A percentile compares a stretch with the other conserved stretches of the same genome.
phyloP scores from a whole-genome alignment of 23 tunicate species.

The Botrylloides violaceus region DNA sequence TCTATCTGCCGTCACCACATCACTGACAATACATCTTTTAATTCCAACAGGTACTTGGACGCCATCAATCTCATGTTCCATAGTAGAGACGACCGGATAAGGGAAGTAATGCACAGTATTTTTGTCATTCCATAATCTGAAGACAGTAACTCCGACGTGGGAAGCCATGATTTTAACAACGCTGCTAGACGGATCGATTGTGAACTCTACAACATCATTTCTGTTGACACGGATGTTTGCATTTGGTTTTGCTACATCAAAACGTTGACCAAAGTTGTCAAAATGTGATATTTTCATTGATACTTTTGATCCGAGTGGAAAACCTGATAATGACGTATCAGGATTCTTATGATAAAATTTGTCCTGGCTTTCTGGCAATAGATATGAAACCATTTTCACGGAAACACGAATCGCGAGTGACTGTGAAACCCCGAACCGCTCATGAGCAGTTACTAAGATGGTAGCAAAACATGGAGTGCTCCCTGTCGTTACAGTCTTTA shows the following conservation, averaged over 20 bases:
- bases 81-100: background rate
- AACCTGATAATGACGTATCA: slow-evolving; percentile 15
- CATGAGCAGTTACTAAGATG: slow-evolving; percentile 54
- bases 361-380: slow-evolving; percentile 33
- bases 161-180: background rate
- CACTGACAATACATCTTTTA: slow-evolving; percentile 11
- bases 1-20: background rate
- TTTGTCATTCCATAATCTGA: slow-evolving; percentile 9
- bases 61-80: background rate
- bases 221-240: slow-evolving; percentile 33
- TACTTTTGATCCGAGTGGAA: slow-evolving; percentile 48
- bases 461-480: slow-evolving; percentile 56
- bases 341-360: slow-evolving; percentile 36
- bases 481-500: slow-evolving; percentile 29
- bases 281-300: slow-evolving; percentile 54
- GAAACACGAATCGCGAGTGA: slow-evolving; percentile 52
- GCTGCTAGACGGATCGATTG: background rate
- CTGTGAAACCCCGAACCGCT: slow-evolving; percentile 59
- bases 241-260: slow-evolving; percentile 45
- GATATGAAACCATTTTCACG: slow-evolving; percentile 56
- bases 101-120: slow-evolving; percentile 3
- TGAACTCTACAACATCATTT: slow-evolving; percentile 22
- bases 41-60: background rate
- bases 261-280: slow-evolving; percentile 49
- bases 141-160: slow-evolving; percentile 2